These are phyloP conservation scores for Dasyprocta punctata DNA, from an alignment of 2,113 vertebrate species.

Conservation along the genomic window DNA sequence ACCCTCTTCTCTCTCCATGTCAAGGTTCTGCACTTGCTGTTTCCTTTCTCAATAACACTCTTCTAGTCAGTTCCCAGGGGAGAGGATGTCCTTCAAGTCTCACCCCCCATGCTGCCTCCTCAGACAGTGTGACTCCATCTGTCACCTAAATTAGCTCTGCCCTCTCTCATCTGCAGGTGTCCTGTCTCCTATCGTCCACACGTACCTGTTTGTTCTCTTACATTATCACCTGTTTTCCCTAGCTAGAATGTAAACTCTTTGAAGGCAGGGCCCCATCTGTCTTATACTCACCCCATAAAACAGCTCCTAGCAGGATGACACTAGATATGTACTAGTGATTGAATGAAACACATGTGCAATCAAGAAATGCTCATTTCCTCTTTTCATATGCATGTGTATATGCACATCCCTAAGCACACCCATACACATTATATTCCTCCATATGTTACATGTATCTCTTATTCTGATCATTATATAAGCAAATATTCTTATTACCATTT, in stretches of 20 bases:
- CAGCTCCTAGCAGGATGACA: neutral
- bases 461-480: neutral
- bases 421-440: neutral
- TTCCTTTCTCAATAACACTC: neutral
- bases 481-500: neutral
- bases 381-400: neutral
- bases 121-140: neutral
- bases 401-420: neutral
- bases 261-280: neutral
- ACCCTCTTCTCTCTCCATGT: neutral
- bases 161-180: neutral
- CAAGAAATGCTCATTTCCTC: neutral
- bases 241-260: neutral
- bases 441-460: neutral
- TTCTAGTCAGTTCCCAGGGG: neutral
- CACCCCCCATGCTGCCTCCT: neutral
- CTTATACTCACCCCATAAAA: neutral
- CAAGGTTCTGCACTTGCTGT: too few species aligned
- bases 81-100: neutral
- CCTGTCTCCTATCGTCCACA: neutral
- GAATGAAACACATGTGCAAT: neutral
- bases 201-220: neutral
- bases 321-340: fast-evolving
- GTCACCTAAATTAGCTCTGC: neutral
- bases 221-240: neutral